Evolutionary conservation across 2,888 invertebrate species (phyloP).

Genomic region (Rotaria macrura): DNA sequence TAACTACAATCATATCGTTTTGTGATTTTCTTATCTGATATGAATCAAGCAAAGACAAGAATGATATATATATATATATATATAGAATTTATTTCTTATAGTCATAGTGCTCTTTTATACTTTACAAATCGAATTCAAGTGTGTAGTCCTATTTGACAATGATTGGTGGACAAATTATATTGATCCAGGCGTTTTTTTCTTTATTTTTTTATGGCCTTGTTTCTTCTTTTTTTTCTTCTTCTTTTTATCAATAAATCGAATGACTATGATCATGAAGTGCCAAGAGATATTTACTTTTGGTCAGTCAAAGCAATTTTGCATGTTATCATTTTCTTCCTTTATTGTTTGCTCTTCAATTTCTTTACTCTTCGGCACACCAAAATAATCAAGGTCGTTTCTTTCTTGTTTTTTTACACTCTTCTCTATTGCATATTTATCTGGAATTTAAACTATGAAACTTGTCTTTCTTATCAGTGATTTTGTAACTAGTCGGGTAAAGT

Average conservation of each 20-base stretch:
- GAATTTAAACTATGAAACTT: neutral
- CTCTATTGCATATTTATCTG: neutral
- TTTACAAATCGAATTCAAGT: neutral
- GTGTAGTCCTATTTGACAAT: neutral
- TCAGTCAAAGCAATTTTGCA: neutral
- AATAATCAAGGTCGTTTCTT: neutral
- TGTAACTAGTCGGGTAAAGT: neutral
- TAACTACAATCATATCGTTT: neutral
- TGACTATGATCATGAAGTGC: neutral
- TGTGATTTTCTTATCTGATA: no score
- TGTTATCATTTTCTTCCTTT: neutral
- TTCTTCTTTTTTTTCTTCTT: neutral
- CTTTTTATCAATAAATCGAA: neutral
- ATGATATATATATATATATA: no score
- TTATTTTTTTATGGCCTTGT: neutral
- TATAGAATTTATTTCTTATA: neutral
- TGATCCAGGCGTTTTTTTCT: neutral
- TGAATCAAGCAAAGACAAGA: neutral
- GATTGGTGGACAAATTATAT: neutral
- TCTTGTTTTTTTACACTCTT: neutral
- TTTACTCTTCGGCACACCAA: neutral
- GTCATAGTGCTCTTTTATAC: neutral
- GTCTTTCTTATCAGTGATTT: neutral
- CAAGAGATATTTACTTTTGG: neutral
- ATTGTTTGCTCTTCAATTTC: neutral